phyloP scores from a whole-genome alignment of 2,113 vertebrate species.

The Candoia aspera region DNA sequence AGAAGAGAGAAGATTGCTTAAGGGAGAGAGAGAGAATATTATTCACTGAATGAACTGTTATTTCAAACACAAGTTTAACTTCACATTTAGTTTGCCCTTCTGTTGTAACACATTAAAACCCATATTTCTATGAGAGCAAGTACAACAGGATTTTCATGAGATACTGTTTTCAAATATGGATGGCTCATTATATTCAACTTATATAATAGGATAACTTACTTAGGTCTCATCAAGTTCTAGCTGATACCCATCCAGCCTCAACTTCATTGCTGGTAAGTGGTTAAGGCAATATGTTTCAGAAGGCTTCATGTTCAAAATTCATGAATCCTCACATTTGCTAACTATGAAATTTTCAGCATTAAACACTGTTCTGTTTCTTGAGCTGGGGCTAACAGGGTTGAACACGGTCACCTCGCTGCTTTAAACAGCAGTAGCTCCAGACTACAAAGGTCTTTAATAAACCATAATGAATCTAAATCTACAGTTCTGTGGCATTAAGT shows the following conservation, averaged over 20 bases:
- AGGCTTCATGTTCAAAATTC: background rate
- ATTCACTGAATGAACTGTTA: background rate
- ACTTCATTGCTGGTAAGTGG: background rate
- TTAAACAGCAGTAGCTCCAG: background rate
- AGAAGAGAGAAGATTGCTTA: background rate
- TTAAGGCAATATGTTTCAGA: conserved; percentile 12
- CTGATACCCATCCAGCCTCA: background rate
- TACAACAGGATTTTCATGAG: background rate
- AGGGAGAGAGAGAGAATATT: background rate
- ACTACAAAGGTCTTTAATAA: background rate
- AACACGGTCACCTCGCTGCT: background rate
- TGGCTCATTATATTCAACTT: background rate
- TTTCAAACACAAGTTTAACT: background rate
- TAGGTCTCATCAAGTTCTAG: background rate
- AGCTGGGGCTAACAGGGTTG: background rate
- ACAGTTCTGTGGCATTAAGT: background rate
- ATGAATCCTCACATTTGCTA: background rate
- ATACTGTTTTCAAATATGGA: background rate
- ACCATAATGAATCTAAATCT: background rate
- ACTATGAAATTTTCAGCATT: background rate
- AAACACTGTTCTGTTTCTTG: background rate
- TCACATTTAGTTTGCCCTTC: background rate
- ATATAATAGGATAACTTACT: background rate
- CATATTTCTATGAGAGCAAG: background rate
- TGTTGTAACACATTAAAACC: background rate